Base-by-base conservation (phyloP, 2,113 vertebrate genomes). In the Sphyrna mokarran region DNA sequence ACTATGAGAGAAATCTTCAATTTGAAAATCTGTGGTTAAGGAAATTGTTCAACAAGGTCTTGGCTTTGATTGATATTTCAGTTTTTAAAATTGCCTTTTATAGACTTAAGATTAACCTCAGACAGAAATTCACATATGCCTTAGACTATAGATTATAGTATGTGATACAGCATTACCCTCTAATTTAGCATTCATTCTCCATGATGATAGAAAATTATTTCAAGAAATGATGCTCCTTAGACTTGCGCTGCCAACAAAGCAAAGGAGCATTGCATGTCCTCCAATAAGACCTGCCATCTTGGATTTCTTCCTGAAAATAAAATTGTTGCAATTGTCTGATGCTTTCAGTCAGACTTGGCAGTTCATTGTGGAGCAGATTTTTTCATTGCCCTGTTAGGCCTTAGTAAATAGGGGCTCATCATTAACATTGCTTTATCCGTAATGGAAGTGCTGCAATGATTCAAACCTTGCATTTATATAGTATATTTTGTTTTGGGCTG, bases 41-140 rank as follows among this genome's bases (percentile, higher is more conserved):
- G 94, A 95, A 95, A 29, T 23, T 72, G 43, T 29, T 3, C 43
- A 48, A 72, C 40, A 33, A 66, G 20, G 43, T 33, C 94, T 72
- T 95, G 43, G 94, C 94, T 95, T 76, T 95, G 68, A 95, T 70
- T 72, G 37, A 95, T 3, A 72, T 95, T 95, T 95, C 37, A 72
- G 13, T 95, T 43, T 33, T 54, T 70, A 6, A 33, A 48, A 76
- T 48, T 70, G 94, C 13, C 68, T 72, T 72, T 95, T 95, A 72
- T 95, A 37, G 94, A 76, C 40, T 43, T 8, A 23, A 48, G 40
- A 70, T 70, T 69, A 94, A 94, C 69, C 91, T 95, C 68, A 72
- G 94, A 72, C 13, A 95, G 40, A 70, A 72, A 72, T 26, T 22
- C 40, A 72, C 69, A 54, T 95, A 23, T 93, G 61, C 80, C 80